Base-by-base conservation (phyloP, 2,113 vertebrate genomes). In the Tragelaphus buxtoni region DNA sequence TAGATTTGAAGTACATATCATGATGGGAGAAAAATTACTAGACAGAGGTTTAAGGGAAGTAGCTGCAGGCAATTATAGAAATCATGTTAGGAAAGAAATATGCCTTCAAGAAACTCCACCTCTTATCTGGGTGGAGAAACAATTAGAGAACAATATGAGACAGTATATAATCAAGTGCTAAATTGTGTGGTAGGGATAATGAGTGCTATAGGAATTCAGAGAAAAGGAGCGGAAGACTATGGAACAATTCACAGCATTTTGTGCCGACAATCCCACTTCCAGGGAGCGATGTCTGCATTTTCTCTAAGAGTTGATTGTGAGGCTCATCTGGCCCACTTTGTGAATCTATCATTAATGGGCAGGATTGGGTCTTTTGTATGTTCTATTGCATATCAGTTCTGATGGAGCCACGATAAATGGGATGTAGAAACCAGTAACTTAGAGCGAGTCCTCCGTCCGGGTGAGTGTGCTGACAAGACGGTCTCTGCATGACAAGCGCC, bases 41-140 rank as follows among this genome's bases (percentile, higher is more conserved):
- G 91, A 80, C 88, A 95, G 96, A 82, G 86, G 60, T 83, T 97
- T 94, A 93, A 47, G 56, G 45, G 63, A 96, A 76, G 20, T n/a
- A 91, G 51, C 91, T 58, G 88, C 49, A 76, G 85, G 77, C 77
- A 96, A 97, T 98, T 95, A 90, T 63, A 94, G 95, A 97, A 98
- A 98, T 93, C 90, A 84, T 4, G 12, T 74, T 76, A 95, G 95
- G 79, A 45, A 79, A 95, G 82, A 96, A 97, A 88, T 84, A 92
- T 0, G 32, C 95, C 96, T 97, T 96, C 42, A 7, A 58, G 96
- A 96, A 97, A 95, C 91, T 95, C 97, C 94, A 93, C 90, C 90
- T 97, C 96, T 96, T 87, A 76, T 85, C 90, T 91, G 93, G 97
- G 96, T 97, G 92, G 94, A 96, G 94, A 97, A 93, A 97, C 96